Evolutionary conservation across 2,888 invertebrate genomes (phyloP), one percentile per base, ranked within the genome.

Genomic region (Phymatocera aterrima): DNA sequence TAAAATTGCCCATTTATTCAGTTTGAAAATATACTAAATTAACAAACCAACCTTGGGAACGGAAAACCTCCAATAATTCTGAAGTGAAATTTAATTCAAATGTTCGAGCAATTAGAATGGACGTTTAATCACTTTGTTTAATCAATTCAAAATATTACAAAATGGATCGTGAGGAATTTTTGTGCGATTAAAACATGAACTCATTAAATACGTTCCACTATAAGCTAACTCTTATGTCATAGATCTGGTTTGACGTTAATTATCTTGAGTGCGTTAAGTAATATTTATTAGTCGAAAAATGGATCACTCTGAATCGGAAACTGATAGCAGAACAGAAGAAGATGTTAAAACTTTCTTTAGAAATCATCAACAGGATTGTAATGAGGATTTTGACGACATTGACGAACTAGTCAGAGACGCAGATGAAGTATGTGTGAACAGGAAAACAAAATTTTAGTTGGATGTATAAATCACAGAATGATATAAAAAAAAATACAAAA

Each of bases 381-480:
- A 91, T n/a, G 91, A 91, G 79, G 89, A 91, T 60, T 91, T 91
- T 51, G 91, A 91, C 81, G 92, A 93, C 82, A 91, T 93, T 72
- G 92, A 92, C 78, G 92, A 92, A 84, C 90, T 93, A 48, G 93
- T 92, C 79, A 92, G 91, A 82, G 92, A 92, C 84, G 92, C 92
- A 77, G 91, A 91, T 85, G 91, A 92, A 90, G 93, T 93, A 92
- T 81, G 61, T 64, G 34, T 37, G 1, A 12, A 1, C 43, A 12
- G 12, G 0, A 37, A n/a, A 18, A 64, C 18, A 4, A 34, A 37
- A 37, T 64, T n/a, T 64, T 64, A 1, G 3, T 64, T 64, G 0
- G 43, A 43, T 43, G 43, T 43, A 43, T 12, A 43, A 43, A 43
- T 6, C 6, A 43, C 43, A 1, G 43, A 12, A 43, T 43, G n/a